Evolutionary conservation across 2,888 invertebrate genomes (phyloP), one percentile per base, ranked within the genome.

Genomic region (Ischnura elegans): DNA sequence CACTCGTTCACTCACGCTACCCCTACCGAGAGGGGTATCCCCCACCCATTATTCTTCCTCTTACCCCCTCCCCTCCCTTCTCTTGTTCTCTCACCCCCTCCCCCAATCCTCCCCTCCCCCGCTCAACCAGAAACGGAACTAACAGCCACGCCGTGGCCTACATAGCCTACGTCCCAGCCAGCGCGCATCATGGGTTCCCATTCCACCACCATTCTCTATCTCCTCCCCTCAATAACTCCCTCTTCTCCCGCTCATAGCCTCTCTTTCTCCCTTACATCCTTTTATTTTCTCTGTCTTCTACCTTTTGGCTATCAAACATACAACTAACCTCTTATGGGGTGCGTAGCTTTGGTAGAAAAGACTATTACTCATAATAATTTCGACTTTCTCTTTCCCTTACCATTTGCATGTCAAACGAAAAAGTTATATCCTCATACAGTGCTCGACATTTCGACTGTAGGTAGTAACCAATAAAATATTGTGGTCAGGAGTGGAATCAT

Each of bases 61-160:
- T 36, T 43, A 16, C 85, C 19, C 8, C 25, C 86, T 19, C 19
- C 45, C 86, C 43, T 36, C 61, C 51, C 5, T 8, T 29, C 87
- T 19, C 19, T 10, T n/a, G 25, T 19, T 43, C 42, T 29, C 36
- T 51, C 25, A 46, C 42, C 6, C 3, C 61, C 42, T 61, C 55
- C 42, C 42, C 55, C 51, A 21, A 5, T 2, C 5, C 47, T 13
- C 29, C 87, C 87, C 87, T 46, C 87, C 47, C 55, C 51, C 29
- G 36, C 51, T 36, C 42, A 45, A 29, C 47, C 90, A 90, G 55
- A 90, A 90, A 90, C 90, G 90, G 90, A 90, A 90, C 90, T 90
- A 90, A 90, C 55, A 90, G 61, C 36, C 87, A 4, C 47, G 42
- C 8, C 90, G 61, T 90, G 90, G 90, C 90, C 90, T 90, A 90